Evolutionary conservation across 2,113 vertebrate species (phyloP), one percentile per base, ranked within the genome.

Genomic region (Morone saxatilis): DNA sequence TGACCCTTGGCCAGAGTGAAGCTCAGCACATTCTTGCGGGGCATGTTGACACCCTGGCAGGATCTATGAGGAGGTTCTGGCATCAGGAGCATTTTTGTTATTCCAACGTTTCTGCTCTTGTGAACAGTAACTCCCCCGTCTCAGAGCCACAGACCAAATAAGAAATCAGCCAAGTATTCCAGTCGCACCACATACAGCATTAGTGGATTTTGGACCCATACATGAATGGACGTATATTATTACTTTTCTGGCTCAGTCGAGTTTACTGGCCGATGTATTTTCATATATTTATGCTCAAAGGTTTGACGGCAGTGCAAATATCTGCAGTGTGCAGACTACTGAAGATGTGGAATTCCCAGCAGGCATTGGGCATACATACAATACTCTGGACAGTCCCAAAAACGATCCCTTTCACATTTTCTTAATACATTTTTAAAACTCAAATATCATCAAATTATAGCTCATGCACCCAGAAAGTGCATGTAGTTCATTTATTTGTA

Each of bases 41-140:
- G 83, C 92, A 88, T 92, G 88, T 91, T 93, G 91, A 94, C 92
- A 93, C 89, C 88, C 74, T 89, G 91, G 84, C 85, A 91, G 90
- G 86, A 91, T 92, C 87, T 85, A 80, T 69, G 82, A 88, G 89
- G 81, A 88, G 87, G 86, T 86, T 93, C 88, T 92, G 90, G 84
- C 88, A 88, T 87, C 60, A 51, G 70, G 38, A 89, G 83, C 88
- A 87, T 91, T 94, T 25, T 90, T 91, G 90, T 93, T 93, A 90
- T 91, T 92, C 89, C 88, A 91, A 86, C 22, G 61, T 80, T 91
- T 91, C 84, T 78, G 59, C 80, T 89, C 86, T 76, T 86, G 71
- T 89, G 80, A 87, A 72, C 50, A 91, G 76, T 38, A 40, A 87
- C 86, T 89, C 91, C 81, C 78, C 76, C 84, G 50, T 73, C 83